Conservation (phyloP, 1,140 invertebrate genomes). For the Drosophila sproati region DNA sequence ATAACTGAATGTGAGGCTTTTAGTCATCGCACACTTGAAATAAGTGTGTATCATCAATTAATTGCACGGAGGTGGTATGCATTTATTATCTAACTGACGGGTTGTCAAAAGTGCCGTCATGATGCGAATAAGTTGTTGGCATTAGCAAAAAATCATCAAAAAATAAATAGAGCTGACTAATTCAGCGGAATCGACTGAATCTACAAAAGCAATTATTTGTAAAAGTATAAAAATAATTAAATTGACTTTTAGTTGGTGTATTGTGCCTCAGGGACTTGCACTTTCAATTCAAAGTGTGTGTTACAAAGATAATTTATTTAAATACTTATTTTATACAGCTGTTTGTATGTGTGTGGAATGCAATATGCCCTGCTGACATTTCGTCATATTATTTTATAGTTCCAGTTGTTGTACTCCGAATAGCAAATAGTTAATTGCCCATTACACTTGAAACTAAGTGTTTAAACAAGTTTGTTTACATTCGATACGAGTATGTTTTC, state of each 20-base stretch:
- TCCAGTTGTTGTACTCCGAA: not conserved
- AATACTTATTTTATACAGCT: not conserved
- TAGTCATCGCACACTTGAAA: constrained; percentile 38
- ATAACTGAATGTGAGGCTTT: constrained; percentile 25
- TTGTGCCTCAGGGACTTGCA: no score
- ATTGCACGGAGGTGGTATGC: constrained; percentile 43
- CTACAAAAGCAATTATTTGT: not conserved
- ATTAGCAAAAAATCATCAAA: constrained; percentile 28
- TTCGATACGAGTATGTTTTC: not conserved
- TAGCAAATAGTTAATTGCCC: not conserved
- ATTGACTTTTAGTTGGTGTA: no score
- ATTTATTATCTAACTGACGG: constrained; percentile 36
- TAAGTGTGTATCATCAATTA: constrained; percentile 73
- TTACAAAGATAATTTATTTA: not conserved
- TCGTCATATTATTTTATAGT: not conserved
- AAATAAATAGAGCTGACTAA: constrained; percentile 46
- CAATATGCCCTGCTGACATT: not conserved
- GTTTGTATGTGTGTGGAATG: not conserved
- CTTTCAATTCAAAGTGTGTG: not conserved
- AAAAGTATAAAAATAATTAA: no score
- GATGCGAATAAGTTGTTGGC: constrained; percentile 3
- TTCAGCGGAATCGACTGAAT: not conserved
- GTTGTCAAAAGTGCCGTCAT: constrained; percentile 28
- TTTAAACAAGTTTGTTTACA: constrained; percentile 22
- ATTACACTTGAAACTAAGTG: not conserved